Conservation (phyloP, 2,888 invertebrate genomes). For the Endotricha flammealis region DNA sequence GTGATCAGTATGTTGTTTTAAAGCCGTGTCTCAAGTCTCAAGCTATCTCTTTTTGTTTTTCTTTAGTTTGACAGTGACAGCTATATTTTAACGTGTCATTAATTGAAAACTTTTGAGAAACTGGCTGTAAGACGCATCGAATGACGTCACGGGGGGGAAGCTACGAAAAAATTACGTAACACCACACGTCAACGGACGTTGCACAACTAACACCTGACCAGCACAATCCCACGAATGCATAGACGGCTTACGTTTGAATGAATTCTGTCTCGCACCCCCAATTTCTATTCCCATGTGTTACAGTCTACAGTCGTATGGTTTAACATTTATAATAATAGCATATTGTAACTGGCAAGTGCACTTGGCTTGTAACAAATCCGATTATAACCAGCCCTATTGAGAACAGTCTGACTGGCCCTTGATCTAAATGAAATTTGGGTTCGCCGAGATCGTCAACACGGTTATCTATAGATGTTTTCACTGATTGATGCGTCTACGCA, state of each 20-base stretch:
- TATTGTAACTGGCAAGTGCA: constrained; percentile 55
- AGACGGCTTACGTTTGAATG: constrained; percentile 27
- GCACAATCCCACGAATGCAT: constrained; percentile 18
- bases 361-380: constrained; percentile 64
- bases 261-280: constrained; percentile 19
- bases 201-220: constrained; percentile 40
- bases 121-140: constrained; percentile 21
- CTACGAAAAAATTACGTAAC: constrained; percentile 18
- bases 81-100: too few relatives aligned
- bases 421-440: constrained; percentile 50
- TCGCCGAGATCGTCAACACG: too few relatives aligned
- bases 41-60: too few relatives aligned
- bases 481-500: too few relatives aligned
- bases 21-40: too few relatives aligned
- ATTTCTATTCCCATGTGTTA: constrained; percentile 23
- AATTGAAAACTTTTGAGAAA: too few relatives aligned
- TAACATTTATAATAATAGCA: constrained; percentile 54
- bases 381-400: constrained; percentile 52
- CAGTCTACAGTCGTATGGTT: constrained; percentile 36
- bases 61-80: too few relatives aligned
- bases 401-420: constrained; percentile 57
- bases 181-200: constrained; percentile 26
- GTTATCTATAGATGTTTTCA: too few relatives aligned
- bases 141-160: constrained; percentile 21
- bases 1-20: too few relatives aligned